These are phyloP conservation scores for Mesocricetus auratus DNA, from an alignment of 2,113 vertebrate genomes.

Conservation along the genomic window DNA sequence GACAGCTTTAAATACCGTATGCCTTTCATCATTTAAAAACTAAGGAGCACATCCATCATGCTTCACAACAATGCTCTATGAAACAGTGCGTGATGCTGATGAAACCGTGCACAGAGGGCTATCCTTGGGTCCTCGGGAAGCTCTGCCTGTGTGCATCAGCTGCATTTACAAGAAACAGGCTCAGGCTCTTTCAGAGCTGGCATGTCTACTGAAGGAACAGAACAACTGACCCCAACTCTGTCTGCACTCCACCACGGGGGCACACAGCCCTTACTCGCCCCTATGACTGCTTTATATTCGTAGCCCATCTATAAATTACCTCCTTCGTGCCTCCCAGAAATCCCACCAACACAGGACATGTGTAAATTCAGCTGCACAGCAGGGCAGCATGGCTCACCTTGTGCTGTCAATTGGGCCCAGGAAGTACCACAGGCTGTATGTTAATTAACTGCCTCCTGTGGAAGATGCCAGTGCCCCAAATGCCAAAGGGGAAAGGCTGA, in stretches of 20 bases:
- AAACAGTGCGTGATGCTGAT: neutral
- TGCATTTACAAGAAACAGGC: slow-evolving; percentile 6
- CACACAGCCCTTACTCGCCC: neutral
- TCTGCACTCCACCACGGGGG: neutral
- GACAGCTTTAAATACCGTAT: neutral
- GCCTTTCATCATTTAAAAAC: neutral
- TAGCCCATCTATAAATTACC: neutral
- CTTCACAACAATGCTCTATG: neutral
- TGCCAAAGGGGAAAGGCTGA: slow-evolving; percentile 37
- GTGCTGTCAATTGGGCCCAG: slow-evolving; percentile 42
- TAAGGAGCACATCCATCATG: neutral
- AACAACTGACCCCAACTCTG: neutral
- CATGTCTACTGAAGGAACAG: neutral
- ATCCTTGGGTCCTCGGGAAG: neutral
- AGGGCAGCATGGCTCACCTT: neutral
- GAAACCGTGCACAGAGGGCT: neutral
- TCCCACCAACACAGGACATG: neutral
- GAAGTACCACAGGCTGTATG: slow-evolving; percentile 33
- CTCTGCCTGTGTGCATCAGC: neutral
- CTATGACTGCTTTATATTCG: neutral
- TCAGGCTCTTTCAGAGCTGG: neutral
- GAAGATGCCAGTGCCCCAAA: neutral
- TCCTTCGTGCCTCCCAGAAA: neutral
- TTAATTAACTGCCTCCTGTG: slow-evolving; percentile 44
- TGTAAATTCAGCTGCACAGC: slow-evolving; percentile 51